Conservation (phyloP, 2,888 invertebrate species). For the Cheilosia urbana region DNA sequence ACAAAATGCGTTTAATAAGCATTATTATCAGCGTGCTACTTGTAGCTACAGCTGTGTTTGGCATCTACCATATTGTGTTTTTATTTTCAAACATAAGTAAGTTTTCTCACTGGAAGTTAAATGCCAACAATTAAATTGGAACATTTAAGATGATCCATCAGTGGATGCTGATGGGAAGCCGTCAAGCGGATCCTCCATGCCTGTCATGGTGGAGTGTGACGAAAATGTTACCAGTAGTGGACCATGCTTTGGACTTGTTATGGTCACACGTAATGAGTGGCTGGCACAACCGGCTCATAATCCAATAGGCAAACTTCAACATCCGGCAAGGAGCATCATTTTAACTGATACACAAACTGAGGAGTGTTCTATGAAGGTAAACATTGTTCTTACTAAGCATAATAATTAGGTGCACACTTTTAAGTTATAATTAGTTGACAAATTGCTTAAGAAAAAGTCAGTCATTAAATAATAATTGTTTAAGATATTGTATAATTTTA, state of each 20-base stretch:
- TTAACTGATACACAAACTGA: slow-evolving; percentile 41
- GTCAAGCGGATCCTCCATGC: background rate
- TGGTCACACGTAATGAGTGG: slow-evolving; percentile 55
- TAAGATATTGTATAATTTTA: too few relatives aligned
- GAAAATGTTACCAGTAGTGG: slow-evolving; percentile 18
- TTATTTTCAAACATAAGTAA: slow-evolving; percentile 59
- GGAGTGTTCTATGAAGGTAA: slow-evolving; percentile 37
- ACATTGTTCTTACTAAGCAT: background rate
- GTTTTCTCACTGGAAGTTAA: background rate
- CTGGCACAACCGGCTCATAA: slow-evolving; percentile 43
- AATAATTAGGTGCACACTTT: background rate
- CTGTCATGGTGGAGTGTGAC: slow-evolving; percentile 17
- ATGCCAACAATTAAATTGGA: background rate
- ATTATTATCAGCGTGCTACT: slow-evolving; percentile 17
- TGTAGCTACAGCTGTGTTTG: slow-evolving; percentile 34
- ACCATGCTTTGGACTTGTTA: slow-evolving; percentile 55
- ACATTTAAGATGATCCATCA: slow-evolving; percentile 18
- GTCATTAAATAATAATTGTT: too few relatives aligned
- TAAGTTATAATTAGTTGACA: background rate
- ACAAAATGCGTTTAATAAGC: slow-evolving; percentile 33
- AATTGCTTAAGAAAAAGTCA: background rate
- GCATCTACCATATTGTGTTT: slow-evolving; percentile 40
- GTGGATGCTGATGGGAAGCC: background rate
- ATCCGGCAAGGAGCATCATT: slow-evolving; percentile 26
- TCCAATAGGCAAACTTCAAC: slow-evolving; percentile 19